Base-by-base conservation (phyloP, 1,140 invertebrate species). In the Bemisia tabaci region DNA sequence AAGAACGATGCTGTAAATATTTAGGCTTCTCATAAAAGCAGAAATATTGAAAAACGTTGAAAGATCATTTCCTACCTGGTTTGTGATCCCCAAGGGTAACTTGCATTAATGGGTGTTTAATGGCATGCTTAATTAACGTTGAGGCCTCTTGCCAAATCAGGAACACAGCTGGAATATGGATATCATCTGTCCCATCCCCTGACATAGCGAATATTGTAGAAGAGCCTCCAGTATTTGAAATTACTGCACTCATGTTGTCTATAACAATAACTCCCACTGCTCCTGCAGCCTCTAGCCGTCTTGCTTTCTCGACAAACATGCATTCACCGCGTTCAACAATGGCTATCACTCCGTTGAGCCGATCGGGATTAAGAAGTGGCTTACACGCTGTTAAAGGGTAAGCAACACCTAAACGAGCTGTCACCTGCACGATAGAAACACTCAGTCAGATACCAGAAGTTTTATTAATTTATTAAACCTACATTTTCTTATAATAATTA, bases 171-270 rank as follows among this genome's bases (percentile, higher is more conserved):
- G 95, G 94, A 74, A 98, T 97, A 62, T 78, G 84, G 0, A 97
- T 87, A 75, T 97, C 91, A 73, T 91, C 85, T 11, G 81, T 84
- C 0, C 92, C 93, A 79, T 96, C 94, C 1, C 93, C 94, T 12
- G 92, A 95, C 95, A 98, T 98, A 1, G 92, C 91, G 80, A 98
- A 98, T 79, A 95, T 84, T 0, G 90, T 85, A 1, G 89, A 87
- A 23, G 80, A 85, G n/a, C n/a, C n/a, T 5, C 33, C 33, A 23
- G 84, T 80, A 26, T 63, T 65, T 22, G 86, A 82, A 61, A 85
- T 87, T 22, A 88, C 88, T 24, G 85, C 87, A 22, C 83, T 79
- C 33, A 85, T 83, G 77, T 96, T 95, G 78, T 98, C 95, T 68
- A 96, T 79, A 9, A 96, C 87, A 72, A 98, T 92, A 26, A 89